Base-by-base conservation (phyloP, 2,113 vertebrate genomes). In the Bos indicus region DNA sequence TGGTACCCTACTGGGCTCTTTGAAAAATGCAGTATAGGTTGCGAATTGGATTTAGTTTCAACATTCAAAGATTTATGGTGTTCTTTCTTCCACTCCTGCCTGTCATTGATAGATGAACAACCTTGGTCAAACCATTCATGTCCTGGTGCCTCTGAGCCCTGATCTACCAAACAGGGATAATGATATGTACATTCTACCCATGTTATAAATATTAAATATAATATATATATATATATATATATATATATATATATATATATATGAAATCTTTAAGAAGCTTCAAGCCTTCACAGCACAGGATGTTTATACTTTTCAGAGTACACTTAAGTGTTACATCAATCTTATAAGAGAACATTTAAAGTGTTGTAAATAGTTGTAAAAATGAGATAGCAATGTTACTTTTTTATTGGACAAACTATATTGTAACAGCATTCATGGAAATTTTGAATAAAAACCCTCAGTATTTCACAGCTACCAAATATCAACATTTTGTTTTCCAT, bases 161-260 rank as follows among this genome's bases (percentile, higher is more conserved):
- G 91, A 97, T 97, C 91, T 89, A 89, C 97, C 96, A 97, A 97
- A 67, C 26, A 64, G 48, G 36, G 86, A 91, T 91, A 86, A 91
- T 80, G 51, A 95, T 85, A 86, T 54, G 91, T 80, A 83, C 46
- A 92, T 97, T 78, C 82, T 82, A 71, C 12, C 57, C 25, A 56
- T 92, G 94, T 83, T 87, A 95, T 97, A 98, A 97, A 96, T 97
- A 97, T 97, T 97, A 97, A 95, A 88, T 90, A 52, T 91, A 26
- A 74, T 36, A 71, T 64, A 64, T 97, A 67, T 57, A 40, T 40
- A 40, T 40, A 52, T 93, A 67, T 86, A 74, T n/a, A n/a, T n/a
- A n/a, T n/a, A 71, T 64, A 64, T 97, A 67, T 57, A 40, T 40
- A 40, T 36, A 71, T 64, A 64, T 97, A 52, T 94, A 67, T 86